Conservation (phyloP, 2,113 vertebrate species). For the Promerops cafer region DNA sequence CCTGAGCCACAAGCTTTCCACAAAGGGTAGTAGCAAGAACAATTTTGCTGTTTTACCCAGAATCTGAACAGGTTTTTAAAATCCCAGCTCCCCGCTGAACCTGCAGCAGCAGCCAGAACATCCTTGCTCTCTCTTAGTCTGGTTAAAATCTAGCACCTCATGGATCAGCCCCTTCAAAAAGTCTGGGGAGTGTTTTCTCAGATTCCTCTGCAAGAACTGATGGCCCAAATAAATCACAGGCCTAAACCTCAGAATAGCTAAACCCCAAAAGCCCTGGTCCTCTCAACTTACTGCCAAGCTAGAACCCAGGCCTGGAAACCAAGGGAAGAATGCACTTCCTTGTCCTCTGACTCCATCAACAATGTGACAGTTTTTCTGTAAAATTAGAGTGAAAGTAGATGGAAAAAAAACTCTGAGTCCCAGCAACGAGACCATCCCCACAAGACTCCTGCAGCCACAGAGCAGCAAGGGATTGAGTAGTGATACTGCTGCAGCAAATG, state of each 20-base stretch:
- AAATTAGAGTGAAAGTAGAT: not conserved
- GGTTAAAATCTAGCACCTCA: not conserved
- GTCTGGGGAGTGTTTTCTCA: not conserved
- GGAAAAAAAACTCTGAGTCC: not conserved
- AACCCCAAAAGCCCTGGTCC: not conserved
- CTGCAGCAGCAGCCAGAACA: not conserved
- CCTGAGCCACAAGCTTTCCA: not conserved
- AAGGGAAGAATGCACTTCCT: not conserved
- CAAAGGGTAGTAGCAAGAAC: not conserved
- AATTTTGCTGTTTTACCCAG: not conserved
- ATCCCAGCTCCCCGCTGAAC: not conserved
- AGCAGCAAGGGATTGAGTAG: not conserved
- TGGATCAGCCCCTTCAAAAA: not conserved
- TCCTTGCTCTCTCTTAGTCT: not conserved
- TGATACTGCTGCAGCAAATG: not conserved
- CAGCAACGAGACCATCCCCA: not conserved
- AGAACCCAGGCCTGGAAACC: not conserved
- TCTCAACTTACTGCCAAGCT: not conserved
- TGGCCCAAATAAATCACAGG: not conserved
- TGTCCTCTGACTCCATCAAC: not conserved
- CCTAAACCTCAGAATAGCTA: not conserved
- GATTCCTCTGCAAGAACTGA: not conserved
- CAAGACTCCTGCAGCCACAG: not conserved
- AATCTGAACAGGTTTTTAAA: not conserved
- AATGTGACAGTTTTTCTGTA: not conserved